Conservation (phyloP, 2,888 invertebrate genomes). For the Craniophora ligustri region DNA sequence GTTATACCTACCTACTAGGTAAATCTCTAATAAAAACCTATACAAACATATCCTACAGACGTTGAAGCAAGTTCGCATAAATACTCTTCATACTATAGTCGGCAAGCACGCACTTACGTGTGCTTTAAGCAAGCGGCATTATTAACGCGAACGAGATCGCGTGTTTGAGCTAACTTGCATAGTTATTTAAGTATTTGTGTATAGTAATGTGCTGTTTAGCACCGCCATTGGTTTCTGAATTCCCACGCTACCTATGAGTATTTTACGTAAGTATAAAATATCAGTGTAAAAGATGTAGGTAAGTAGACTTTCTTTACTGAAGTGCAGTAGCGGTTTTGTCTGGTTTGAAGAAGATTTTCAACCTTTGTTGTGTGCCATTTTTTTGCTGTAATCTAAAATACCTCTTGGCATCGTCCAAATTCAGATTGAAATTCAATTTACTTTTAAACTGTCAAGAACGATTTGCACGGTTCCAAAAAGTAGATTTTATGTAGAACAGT, state of each 20-base stretch:
- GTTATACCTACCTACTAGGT: background rate
- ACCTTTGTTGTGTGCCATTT: too few relatives aligned
- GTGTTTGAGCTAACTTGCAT: slow-evolving; percentile 26
- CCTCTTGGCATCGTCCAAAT: too few relatives aligned
- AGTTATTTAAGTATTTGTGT: slow-evolving; percentile 32
- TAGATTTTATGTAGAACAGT: too few relatives aligned
- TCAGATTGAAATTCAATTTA: too few relatives aligned
- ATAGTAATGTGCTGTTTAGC: slow-evolving; percentile 37
- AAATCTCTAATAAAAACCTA: background rate
- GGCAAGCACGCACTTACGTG: background rate
- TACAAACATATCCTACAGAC: background rate
- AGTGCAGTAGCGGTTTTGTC: background rate
- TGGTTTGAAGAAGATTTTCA: too few relatives aligned
- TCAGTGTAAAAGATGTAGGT: background rate
- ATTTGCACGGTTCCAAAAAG: too few relatives aligned
- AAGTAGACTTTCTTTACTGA: background rate
- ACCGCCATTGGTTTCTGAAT: slow-evolving; percentile 27
- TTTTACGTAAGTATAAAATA: slow-evolving; percentile 1
- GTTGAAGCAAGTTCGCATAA: background rate
- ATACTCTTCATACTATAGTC: background rate
- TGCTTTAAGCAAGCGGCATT: slow-evolving; percentile 3
- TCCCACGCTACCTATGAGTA: slow-evolving; percentile 23
- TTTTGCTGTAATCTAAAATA: too few relatives aligned
- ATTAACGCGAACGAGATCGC: slow-evolving; percentile 25
- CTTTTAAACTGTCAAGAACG: too few relatives aligned